phyloP scores from a whole-genome alignment of 1,140 invertebrate genomes.

The Hormaphis cornu region DNA sequence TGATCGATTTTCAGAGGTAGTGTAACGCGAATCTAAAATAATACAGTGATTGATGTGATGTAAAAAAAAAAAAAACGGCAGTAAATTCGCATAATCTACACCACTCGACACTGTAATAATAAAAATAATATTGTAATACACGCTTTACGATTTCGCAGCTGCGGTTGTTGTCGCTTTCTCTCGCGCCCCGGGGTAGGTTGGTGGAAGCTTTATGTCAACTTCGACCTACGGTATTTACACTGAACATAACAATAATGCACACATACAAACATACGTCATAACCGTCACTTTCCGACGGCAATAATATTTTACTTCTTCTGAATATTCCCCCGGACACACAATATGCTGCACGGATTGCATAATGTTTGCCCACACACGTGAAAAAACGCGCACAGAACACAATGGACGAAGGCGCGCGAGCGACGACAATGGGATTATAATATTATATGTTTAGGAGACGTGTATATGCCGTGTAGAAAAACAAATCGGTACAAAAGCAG shows the following conservation, averaged over 20 bases:
- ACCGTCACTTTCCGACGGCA: neutral
- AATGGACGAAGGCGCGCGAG: constrained; percentile 26
- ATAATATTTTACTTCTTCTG: neutral
- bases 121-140: too few relatives aligned
- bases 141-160: too few relatives aligned
- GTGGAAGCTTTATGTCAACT: constrained; percentile 21
- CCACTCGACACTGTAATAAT: too few relatives aligned
- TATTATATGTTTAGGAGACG: neutral
- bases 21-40: too few relatives aligned
- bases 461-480: too few relatives aligned
- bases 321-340: neutral
- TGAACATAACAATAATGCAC: too few relatives aligned
- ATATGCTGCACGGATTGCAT: constrained; percentile 1
- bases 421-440: constrained; percentile 17
- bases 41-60: too few relatives aligned
- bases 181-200: neutral
- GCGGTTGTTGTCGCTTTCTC: constrained; percentile 8
- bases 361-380: constrained; percentile 22
- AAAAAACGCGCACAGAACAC: constrained; percentile 1
- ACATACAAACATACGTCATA: too few relatives aligned
- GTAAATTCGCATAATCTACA: too few relatives aligned
- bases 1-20: too few relatives aligned
- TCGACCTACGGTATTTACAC: constrained; percentile 1
- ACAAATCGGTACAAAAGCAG: neutral
- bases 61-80: too few relatives aligned